phyloP scores from a whole-genome alignment of 2,888 invertebrate species.

The Hartigia nigra region DNA sequence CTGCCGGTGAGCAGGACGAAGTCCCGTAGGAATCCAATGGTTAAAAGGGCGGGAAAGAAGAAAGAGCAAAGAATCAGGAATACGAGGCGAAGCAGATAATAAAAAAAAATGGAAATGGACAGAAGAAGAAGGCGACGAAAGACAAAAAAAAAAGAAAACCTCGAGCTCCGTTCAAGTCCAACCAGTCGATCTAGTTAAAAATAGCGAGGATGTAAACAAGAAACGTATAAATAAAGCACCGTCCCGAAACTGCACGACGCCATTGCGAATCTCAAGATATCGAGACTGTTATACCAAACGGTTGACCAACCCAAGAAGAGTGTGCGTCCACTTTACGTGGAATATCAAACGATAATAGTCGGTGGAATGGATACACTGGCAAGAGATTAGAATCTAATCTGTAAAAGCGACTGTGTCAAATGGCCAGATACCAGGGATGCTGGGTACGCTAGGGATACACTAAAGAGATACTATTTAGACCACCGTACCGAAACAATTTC shows the following conservation, averaged over 20 bases:
- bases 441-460: not conserved
- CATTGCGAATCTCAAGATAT: not conserved
- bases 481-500: not conserved
- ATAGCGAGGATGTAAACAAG: not conserved
- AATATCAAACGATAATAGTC: not conserved
- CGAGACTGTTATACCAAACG: not conserved
- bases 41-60: no score
- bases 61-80: no score
- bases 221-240: not conserved
- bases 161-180: not conserved
- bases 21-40: not conserved
- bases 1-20: not conserved
- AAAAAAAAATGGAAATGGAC: not conserved
- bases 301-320: not conserved
- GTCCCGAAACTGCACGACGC: not conserved
- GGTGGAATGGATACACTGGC: not conserved
- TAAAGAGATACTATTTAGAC: not conserved
- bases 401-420: not conserved
- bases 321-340: not conserved
- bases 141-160: not conserved
- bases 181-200: not conserved
- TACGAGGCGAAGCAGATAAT: not conserved
- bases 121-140: no score
- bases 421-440: not conserved
- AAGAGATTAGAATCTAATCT: not conserved